These are phyloP conservation scores for Aramus guarauna DNA, from an alignment of 2,113 vertebrate genomes.

Conservation along the genomic window DNA sequence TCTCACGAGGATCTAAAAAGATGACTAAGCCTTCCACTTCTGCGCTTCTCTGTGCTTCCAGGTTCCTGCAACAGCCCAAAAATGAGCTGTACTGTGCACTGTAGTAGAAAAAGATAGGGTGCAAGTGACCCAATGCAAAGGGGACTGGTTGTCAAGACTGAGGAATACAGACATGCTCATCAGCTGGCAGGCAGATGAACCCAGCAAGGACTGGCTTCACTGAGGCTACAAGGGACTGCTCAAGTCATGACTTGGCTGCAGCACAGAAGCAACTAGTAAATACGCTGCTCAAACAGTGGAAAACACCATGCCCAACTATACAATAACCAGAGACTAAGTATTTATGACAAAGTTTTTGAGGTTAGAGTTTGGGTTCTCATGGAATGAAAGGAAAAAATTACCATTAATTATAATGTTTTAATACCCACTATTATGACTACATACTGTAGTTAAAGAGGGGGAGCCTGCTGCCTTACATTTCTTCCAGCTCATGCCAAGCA, in stretches of 20 bases:
- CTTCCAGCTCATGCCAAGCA: neutral
- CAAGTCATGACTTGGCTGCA: neutral
- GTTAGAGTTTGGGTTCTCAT: neutral
- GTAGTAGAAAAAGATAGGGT: neutral
- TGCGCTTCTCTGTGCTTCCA: neutral
- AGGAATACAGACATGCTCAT: neutral
- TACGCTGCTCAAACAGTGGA: neutral
- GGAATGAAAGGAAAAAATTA: neutral
- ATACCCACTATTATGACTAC: neutral
- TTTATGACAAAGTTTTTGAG: neutral
- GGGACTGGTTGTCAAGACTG: neutral
- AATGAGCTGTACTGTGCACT: neutral
- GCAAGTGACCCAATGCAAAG: neutral
- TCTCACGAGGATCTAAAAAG: neutral
- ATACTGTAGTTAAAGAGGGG: neutral
- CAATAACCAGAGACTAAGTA: neutral
- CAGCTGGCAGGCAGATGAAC: neutral
- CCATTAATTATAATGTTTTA: neutral
- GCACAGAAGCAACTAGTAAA: neutral
- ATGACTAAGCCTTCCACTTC: neutral
- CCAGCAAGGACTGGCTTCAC: neutral
- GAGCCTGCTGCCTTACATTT: neutral
- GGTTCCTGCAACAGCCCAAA: neutral
- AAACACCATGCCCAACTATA: neutral
- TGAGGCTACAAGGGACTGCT: neutral